Evolutionary conservation across 35 echinoderm and acorn worm species (phyloP).

Genomic region (Eucidaris tribuloides): DNA sequence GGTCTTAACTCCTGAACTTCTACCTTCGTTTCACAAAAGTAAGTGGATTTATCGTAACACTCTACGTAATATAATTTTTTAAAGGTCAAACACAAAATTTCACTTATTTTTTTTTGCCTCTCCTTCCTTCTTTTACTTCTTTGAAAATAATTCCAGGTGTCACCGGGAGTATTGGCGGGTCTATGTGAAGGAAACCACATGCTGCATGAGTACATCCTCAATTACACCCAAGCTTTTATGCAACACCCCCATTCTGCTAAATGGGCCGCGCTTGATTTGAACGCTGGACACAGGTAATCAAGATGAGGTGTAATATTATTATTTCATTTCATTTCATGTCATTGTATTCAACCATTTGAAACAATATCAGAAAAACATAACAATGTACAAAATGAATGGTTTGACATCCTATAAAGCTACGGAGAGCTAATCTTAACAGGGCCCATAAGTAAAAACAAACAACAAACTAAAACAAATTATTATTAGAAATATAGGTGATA

Average conservation of each 20-base stretch:
- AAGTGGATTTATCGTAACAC: too few species aligned
- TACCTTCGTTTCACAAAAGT: too few species aligned
- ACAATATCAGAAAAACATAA: background rate
- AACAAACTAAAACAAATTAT: background rate
- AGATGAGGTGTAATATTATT: too few species aligned
- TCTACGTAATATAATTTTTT: too few species aligned
- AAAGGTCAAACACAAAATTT: too few species aligned
- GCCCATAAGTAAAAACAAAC: background rate
- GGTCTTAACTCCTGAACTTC: too few species aligned
- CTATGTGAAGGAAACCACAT: conserved; percentile 98
- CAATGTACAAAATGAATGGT: too few species aligned
- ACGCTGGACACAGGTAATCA: conserved; percentile 92
- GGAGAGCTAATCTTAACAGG: background rate
- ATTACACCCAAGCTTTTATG: conserved; percentile 91
- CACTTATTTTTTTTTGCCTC: too few species aligned
- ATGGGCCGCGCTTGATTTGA: conserved; percentile 95
- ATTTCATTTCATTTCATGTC: background rate
- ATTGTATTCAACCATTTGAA: background rate
- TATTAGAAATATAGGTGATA: background rate
- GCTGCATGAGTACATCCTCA: conserved; percentile 91
- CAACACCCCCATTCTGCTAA: conserved; percentile 82
- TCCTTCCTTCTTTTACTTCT: too few species aligned
- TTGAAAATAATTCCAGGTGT: conserved; percentile 12
- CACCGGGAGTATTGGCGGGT: conserved; percentile 47
- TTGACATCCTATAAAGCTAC: too few species aligned